phyloP scores from a whole-genome alignment of 2,797 vertebrate species.

The Melanotaenia trifasciata region DNA sequence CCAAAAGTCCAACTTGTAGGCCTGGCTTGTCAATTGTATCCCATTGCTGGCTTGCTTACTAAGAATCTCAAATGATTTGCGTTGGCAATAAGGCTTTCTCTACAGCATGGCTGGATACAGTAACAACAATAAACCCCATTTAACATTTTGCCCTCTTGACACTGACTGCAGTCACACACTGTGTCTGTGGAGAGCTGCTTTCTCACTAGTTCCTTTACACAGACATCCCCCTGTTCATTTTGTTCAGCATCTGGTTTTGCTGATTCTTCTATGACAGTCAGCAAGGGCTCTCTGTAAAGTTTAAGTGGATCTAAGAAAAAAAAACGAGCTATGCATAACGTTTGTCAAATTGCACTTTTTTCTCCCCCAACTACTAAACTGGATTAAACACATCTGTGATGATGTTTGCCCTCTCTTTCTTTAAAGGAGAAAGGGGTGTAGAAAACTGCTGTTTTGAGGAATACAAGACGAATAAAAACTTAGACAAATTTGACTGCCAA shows the following conservation, averaged over 20 bases:
- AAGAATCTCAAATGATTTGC: conserved; percentile 61
- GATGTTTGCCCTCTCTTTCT: not conserved
- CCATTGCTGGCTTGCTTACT: conserved; percentile 28
- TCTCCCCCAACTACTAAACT: conserved; percentile 5
- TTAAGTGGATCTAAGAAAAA: not conserved
- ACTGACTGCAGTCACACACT: conserved; percentile 52
- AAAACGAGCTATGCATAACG: not conserved
- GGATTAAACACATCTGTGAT: conserved; percentile 26
- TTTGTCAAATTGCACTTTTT: not conserved
- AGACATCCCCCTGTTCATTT: conserved; percentile 41
- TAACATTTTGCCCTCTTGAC: conserved; percentile 55
- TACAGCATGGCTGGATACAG: conserved; percentile 38
- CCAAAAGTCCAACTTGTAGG: conserved; percentile 25
- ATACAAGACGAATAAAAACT: not conserved
- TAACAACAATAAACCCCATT: conserved; percentile 68
- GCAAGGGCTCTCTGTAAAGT: not conserved
- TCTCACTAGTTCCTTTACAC: conserved; percentile 46
- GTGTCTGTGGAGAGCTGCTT: conserved; percentile 56
- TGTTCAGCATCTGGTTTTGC: conserved; percentile 18
- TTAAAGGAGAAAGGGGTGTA: not conserved
- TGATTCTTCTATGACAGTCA: not conserved
- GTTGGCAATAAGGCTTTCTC: conserved; percentile 48
- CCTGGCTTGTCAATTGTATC: conserved; percentile 41
- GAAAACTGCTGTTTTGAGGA: conserved; percentile 10
- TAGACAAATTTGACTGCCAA: not conserved